Evolutionary conservation across 2,113 vertebrate species (phyloP).

Genomic region (Narcine bancroftii): DNA sequence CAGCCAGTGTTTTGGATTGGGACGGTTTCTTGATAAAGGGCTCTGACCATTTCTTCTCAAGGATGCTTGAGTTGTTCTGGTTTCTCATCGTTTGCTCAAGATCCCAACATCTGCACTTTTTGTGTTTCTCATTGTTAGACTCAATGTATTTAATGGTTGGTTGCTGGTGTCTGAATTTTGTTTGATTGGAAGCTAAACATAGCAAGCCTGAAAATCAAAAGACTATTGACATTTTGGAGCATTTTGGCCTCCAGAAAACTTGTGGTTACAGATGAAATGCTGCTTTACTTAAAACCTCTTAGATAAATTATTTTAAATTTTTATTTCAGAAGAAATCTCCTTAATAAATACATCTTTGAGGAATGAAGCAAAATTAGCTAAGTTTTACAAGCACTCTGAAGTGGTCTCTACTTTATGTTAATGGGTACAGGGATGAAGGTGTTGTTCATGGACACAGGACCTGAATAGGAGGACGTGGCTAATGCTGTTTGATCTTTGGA

Average conservation of each 20-base stretch:
- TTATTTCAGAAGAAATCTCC: not conserved
- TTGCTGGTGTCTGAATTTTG: not conserved
- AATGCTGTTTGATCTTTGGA: not conserved
- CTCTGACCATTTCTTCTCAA: no score
- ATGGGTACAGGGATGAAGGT: no score
- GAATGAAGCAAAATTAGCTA: not conserved
- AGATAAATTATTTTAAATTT: not conserved
- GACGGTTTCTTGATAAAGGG: no score
- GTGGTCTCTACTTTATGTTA: no score
- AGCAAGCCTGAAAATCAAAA: not conserved
- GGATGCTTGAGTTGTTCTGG: no score
- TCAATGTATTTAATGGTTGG: no score
- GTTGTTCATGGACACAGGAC: not conserved
- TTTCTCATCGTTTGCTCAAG: no score
- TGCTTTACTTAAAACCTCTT: not conserved
- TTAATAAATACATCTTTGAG: not conserved
- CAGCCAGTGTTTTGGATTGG: no score
- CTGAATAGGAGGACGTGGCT: not conserved
- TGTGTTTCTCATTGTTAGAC: no score
- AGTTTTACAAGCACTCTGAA: not conserved
- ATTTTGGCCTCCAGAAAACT: not conserved
- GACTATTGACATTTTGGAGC: not conserved
- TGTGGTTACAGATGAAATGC: not conserved
- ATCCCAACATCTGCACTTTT: no score
- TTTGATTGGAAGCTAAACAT: not conserved